Evolutionary conservation across 37 sponge, comb jelly and placozoan genomes (phyloP).

Genomic region (Ephydatia muelleri): DNA sequence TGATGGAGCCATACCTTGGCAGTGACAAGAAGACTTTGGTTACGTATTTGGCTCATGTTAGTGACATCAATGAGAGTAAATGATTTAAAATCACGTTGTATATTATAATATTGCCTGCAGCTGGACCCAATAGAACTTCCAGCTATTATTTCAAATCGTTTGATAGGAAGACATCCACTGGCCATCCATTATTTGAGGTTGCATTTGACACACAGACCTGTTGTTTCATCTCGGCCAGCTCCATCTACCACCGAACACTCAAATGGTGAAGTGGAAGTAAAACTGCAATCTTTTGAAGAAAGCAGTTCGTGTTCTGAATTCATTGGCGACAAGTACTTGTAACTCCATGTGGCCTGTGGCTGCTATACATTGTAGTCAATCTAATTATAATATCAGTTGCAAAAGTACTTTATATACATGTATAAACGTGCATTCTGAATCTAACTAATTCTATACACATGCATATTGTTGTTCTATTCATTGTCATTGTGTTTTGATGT

Average conservation of each 20-base stretch:
- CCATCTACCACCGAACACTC: neutral
- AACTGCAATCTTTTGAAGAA: too few species aligned
- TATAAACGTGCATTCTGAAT: too few species aligned
- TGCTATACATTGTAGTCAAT: too few species aligned
- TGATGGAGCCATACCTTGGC: constrained; percentile 54
- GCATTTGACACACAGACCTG: neutral
- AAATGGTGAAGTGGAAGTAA: neutral
- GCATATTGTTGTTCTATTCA: too few species aligned
- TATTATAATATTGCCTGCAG: neutral
- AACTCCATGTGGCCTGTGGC: too few species aligned
- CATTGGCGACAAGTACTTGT: too few species aligned
- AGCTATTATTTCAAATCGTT: neutral
- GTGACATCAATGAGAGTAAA: neutral
- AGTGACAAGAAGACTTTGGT: constrained; percentile 41
- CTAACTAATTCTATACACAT: too few species aligned
- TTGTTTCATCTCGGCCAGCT: neutral
- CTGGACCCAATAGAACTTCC: neutral
- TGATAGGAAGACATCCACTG: neutral
- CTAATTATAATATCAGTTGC: too few species aligned
- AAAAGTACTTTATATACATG: too few species aligned
- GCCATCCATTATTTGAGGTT: neutral
- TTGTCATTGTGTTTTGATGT: too few species aligned
- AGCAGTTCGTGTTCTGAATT: too few species aligned
- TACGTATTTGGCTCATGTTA: constrained; percentile 59
- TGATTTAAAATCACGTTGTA: neutral